These are phyloP conservation scores for Coturnix japonica DNA, from an alignment of 2,113 vertebrate genomes.

Conservation along the genomic window DNA sequence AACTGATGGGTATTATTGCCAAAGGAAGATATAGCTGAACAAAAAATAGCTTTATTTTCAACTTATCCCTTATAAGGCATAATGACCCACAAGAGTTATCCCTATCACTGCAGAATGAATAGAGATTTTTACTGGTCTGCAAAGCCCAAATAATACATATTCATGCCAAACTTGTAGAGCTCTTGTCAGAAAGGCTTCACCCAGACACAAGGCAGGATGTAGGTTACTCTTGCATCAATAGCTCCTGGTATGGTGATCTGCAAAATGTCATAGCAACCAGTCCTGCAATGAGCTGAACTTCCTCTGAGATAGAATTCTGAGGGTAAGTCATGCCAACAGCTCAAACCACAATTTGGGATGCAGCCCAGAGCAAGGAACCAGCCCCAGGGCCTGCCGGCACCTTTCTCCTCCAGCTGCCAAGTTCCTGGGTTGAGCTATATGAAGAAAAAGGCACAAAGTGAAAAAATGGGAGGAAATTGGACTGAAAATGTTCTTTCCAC, in stretches of 20 bases:
- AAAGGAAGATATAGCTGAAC: neutral
- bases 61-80: neutral
- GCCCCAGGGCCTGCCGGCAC: neutral
- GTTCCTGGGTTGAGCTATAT: neutral
- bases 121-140: neutral
- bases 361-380: neutral
- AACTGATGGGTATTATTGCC: neutral
- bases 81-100: neutral
- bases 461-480: neutral
- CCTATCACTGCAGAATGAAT: neutral
- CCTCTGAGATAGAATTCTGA: neutral
- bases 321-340: neutral
- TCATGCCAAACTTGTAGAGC: constrained; percentile 9
- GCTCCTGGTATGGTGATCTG: neutral
- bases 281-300: neutral
- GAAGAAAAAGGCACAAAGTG: neutral
- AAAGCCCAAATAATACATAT: constrained; percentile 31
- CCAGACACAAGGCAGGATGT: neutral
- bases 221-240: constrained; percentile 10
- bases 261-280: constrained; percentile 41
- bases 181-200: constrained; percentile 46
- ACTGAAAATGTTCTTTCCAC: neutral
- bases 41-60: constrained; percentile 29
- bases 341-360: neutral
- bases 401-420: neutral